Base-by-base conservation (phyloP, 2,888 invertebrate species). In the Eumacrocentrus americanus region DNA sequence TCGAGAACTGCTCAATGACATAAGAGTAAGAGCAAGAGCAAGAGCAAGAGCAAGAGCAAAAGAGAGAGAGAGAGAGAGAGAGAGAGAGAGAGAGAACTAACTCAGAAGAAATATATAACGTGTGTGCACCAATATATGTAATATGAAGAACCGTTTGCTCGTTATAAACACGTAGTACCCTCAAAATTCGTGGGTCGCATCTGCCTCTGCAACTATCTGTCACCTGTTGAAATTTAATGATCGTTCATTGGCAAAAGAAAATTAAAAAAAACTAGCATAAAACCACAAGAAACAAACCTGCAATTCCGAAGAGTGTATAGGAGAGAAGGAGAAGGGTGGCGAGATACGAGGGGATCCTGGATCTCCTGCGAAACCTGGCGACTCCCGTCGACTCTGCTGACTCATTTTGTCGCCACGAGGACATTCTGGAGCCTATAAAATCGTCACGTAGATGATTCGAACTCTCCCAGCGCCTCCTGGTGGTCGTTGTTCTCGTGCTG, bases 161-260 rank as follows among this genome's bases (percentile, higher is more conserved):
- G 46, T 51, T 44, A 29, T 34, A 16, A 18, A 44, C 5, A 20
- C 22, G 47, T 57, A 44, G 58, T 51, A 23, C 44, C 55, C 16
- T 51, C 64, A 66, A 60, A 68, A 67, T 63, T 68, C 65, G 58
- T 64, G 68, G 60, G 64, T 68, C 68, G 70, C 76, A 74, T 74
- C 73, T 75, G 73, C 70, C 66, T 57, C n/a, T n/a, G n/a, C n/a
- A n/a, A 67, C 65, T 76, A 78, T 78, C 77, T 76, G 78, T 79
- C 78, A 79, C 78, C 78, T 78, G 78, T 78, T 77, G 74, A 72
- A 76, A 78, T 73, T 77, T 74, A 68, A 72, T 76, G 75, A 78
- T 76, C 76, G 74, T 69, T 44, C 7, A 37, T 44, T 51, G 7
- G 18, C 9, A 16, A 18, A n/a, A 54, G 20, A 46, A 22, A 58